Evolutionary conservation across 2,797 vertebrate genomes (phyloP).

Genomic region (Clarias fuscus): DNA sequence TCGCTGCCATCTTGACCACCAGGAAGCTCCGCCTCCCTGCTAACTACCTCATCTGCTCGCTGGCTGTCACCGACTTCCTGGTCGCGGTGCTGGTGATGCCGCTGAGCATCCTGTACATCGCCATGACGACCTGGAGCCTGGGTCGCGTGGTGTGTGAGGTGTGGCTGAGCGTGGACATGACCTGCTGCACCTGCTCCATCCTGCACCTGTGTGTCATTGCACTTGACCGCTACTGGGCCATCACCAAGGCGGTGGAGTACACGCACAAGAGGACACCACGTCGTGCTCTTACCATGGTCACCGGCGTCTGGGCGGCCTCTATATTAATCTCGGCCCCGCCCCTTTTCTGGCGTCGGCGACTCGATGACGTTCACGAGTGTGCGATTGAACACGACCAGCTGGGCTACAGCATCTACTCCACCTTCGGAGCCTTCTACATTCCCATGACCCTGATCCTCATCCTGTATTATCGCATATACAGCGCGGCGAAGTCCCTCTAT

Average conservation of each 20-base stretch:
- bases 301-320: slow-evolving; percentile 81
- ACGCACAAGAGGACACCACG: slow-evolving; percentile 81
- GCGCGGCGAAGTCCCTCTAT: slow-evolving; percentile 84
- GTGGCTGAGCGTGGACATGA: slow-evolving; percentile 89
- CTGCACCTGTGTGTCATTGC: slow-evolving; percentile 89
- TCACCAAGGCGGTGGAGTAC: slow-evolving; percentile 85
- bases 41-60: slow-evolving; percentile 90
- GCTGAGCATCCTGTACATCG: slow-evolving; percentile 85
- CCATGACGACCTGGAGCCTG: slow-evolving; percentile 80
- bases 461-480: slow-evolving; percentile 86
- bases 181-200: slow-evolving; percentile 90
- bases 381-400: slow-evolving; percentile 84
- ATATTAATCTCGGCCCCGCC: slow-evolving; percentile 87
- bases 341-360: slow-evolving; percentile 83
- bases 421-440: slow-evolving; percentile 87
- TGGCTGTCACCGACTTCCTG: slow-evolving; percentile 88
- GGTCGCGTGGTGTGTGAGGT: slow-evolving; percentile 84
- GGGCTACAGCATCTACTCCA: slow-evolving; percentile 88
- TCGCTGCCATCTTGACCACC: slow-evolving; percentile 83
- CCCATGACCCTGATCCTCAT: slow-evolving; percentile 87
- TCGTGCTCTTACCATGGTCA: slow-evolving; percentile 80
- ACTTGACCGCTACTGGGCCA: slow-evolving; percentile 90
- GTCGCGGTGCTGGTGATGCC: slow-evolving; percentile 89
- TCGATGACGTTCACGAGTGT: slow-evolving; percentile 70
- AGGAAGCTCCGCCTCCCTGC: slow-evolving; percentile 87